phyloP scores from a whole-genome alignment of 2,888 invertebrate species.

The Leucophenga montana region DNA sequence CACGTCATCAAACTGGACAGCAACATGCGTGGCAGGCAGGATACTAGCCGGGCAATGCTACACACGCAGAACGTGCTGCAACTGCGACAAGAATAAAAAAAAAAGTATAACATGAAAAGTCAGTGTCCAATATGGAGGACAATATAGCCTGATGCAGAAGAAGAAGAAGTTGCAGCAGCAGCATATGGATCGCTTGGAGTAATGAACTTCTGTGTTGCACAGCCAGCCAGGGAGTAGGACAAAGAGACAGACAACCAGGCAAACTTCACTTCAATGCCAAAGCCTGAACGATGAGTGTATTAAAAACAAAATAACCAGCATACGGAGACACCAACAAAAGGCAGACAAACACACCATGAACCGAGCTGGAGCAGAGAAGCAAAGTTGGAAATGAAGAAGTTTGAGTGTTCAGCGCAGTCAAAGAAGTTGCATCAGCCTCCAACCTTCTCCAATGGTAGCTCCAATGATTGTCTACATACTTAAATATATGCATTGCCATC shows the following conservation, averaged over 20 bases:
- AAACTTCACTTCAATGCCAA: conserved; percentile 48
- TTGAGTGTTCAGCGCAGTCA: neutral
- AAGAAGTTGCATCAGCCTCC: neutral
- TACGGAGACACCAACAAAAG: conserved; percentile 25
- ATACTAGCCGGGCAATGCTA: neutral
- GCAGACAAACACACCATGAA: neutral
- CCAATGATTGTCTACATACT: too few relatives aligned
- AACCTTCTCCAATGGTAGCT: neutral
- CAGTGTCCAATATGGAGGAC: conserved; percentile 46
- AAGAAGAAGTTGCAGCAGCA: conserved; percentile 1
- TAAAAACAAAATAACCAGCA: conserved; percentile 63
- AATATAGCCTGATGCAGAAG: neutral
- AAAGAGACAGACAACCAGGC: neutral
- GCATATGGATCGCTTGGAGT: conserved; percentile 44
- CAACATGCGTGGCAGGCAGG: neutral
- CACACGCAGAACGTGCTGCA: conserved; percentile 9
- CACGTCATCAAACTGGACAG: conserved; percentile 29
- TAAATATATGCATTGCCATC: too few relatives aligned
- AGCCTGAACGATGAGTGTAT: conserved; percentile 58
- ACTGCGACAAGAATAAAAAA: conserved; percentile 15
- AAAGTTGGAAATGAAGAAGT: too few relatives aligned
- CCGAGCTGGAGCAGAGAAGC: neutral
- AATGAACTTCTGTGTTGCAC: conserved; percentile 55
- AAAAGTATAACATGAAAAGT: conserved; percentile 55
- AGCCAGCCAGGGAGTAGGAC: conserved; percentile 27